Base-by-base conservation (phyloP, 2,888 invertebrate genomes). In the Nomada ferruginata region DNA sequence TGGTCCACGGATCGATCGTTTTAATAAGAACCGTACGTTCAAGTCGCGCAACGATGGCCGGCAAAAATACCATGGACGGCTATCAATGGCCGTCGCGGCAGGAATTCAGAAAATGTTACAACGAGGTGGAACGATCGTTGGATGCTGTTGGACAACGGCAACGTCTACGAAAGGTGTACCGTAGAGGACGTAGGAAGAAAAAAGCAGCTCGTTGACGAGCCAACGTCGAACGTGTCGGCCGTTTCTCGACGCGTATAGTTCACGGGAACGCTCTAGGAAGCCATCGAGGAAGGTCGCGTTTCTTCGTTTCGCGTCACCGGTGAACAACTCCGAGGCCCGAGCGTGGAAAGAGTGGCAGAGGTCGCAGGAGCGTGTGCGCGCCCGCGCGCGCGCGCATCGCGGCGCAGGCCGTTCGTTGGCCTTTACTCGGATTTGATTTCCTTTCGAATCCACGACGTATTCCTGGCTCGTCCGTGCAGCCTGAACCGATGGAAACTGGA, bases 361-460 rank as follows among this genome's bases (percentile, higher is more conserved):
- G 53, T 61, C 61, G 66, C n/a, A 57, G 23, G 23, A 20, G 57
- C 57, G 57, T 23, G 57, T n/a, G 20, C n/a, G 20, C 53, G 20
- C 7, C 2, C 10, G n/a, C n/a, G 66, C 23, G 47, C 36, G 79
- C 47, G 20, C 15, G 59, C 26, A 60, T 65, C 44, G 20, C 59
- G 59, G 66, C 77, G 57, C 83, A 61, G 77, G 83, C 80, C 87
- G 86, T 87, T 88, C 89, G 86, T 89, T 89, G 89, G 88, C 87
- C 89, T 88, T 88, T 88, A 84, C 84, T 85, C 86, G 89, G 88
- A 89, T 88, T 88, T 88, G 87, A 88, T 88, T 88, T 88, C 89
- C 88, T 87, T 83, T 88, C 89, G 84, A 89, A 89, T 88, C 83
- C 80, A 76, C 75, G 77, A 80, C 81, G 79, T 87, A 84, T 87